phyloP scores from a whole-genome alignment of 2,888 invertebrate species.

The Tenodera sinensis region DNA sequence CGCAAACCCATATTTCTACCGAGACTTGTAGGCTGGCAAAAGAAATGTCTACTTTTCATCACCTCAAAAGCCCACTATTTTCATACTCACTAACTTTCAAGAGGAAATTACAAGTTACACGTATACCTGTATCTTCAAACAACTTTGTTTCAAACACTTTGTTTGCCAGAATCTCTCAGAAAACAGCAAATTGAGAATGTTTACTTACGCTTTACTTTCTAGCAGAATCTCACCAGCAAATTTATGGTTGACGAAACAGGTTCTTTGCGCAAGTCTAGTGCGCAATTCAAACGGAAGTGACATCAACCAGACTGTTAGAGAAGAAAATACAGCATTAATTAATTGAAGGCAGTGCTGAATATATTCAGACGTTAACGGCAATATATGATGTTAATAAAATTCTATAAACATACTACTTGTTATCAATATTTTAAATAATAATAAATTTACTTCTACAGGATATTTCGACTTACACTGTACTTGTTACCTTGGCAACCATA shows the following conservation, averaged over 20 bases:
- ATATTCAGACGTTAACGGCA: not conserved
- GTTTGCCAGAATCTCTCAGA: not conserved
- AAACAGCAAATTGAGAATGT: not conserved
- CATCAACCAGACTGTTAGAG: not conserved
- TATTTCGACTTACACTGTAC: not conserved
- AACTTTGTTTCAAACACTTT: not conserved
- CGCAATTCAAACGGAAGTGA: constrained; percentile 31
- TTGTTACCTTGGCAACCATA: constrained; percentile 19
- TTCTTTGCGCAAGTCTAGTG: constrained; percentile 32
- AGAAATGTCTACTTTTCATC: not conserved
- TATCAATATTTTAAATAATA: not conserved
- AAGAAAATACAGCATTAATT: not conserved
- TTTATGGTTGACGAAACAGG: constrained; percentile 37
- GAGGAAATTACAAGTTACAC: not conserved
- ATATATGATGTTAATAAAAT: not conserved
- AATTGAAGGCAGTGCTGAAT: not conserved
- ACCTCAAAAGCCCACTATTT: not conserved
- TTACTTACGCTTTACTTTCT: constrained; percentile 36
- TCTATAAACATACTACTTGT: not conserved
- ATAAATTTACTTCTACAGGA: not conserved
- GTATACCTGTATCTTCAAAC: not conserved
- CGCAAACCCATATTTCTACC: not conserved
- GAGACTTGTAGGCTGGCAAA: not conserved
- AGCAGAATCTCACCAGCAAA: constrained; percentile 38
- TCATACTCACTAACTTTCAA: not conserved